Evolutionary conservation across 1,140 invertebrate species (phyloP).

Genomic region (Elymnias hypermnestra): DNA sequence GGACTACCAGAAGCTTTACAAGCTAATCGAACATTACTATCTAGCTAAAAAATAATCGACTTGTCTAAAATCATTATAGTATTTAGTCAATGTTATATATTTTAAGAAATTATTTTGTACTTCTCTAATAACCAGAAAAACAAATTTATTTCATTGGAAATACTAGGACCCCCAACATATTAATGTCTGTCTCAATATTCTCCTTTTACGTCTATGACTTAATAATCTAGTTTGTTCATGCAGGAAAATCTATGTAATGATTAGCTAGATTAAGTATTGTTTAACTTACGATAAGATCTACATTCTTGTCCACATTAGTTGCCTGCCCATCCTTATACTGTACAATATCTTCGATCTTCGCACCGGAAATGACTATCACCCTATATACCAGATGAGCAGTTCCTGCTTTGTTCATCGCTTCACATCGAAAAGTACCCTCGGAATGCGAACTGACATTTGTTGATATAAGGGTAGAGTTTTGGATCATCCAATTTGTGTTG

Average conservation of each 20-base stretch:
- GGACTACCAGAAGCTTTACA: slow-evolving; percentile 52
- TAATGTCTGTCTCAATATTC: no score
- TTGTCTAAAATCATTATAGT: no score
- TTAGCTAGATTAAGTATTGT: no score
- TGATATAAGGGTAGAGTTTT: slow-evolving; percentile 25
- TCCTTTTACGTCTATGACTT: no score
- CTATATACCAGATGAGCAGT: slow-evolving; percentile 36
- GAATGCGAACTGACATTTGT: slow-evolving; percentile 26
- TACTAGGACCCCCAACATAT: no score
- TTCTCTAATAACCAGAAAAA: no score
- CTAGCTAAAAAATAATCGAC: slow-evolving; percentile 37
- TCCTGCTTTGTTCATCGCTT: slow-evolving; percentile 47
- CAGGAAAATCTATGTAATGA: no score
- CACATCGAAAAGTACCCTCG: slow-evolving; percentile 43
- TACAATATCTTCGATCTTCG: slow-evolving; percentile 29
- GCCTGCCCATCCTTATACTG: slow-evolving; percentile 26
- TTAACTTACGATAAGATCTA: slow-evolving; percentile 37
- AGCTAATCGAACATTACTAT: slow-evolving; percentile 34
- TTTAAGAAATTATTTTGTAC: no score
- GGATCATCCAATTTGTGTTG: slow-evolving; percentile 38
- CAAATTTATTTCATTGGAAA: no score
- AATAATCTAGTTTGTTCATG: no score
- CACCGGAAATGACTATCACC: slow-evolving; percentile 32
- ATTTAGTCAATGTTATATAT: no score
- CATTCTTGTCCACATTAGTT: slow-evolving; percentile 17